Base-by-base conservation (phyloP, 2,888 invertebrate species). In the Lycophotia porphyrea region DNA sequence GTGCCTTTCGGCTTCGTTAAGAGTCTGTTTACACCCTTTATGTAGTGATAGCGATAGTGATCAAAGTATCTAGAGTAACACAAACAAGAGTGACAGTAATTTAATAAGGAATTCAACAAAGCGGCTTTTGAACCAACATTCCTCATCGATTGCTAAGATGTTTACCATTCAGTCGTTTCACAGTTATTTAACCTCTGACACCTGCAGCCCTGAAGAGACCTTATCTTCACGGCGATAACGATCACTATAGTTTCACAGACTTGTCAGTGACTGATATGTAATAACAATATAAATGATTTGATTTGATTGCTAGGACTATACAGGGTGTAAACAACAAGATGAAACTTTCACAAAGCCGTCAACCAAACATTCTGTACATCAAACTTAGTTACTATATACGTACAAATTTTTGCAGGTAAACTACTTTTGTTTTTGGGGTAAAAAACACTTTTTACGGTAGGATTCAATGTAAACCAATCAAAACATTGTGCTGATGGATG, bases 61-160 rank as follows among this genome's bases (percentile, higher is more conserved):
- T n/a, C 49, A 49, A 24, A 49, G 24, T 24, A 49, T 52, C n/a
- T n/a, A 9, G 18, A 31, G 21, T 34, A 61, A 67, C 11, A 58
- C 9, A 5, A 39, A n/a, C 0, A 39, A 1, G 5, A 39, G 0
- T 18, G 18, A 11, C 27, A 8, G 24, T 66, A 47, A 34, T 69
- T 49, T 55, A 27, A 15, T 21, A 63, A 24, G 86, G 81, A 72
- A 86, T 84, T 69, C 66, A 13, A n/a, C 84, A 71, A 75, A 84
- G 84, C 64, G 42, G 63, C 73, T 69, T 75, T 72, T 69, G 64
- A 60, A 11, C 5, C 18, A 36, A 60, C 74, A 86, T 84, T 84
- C 86, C 84, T 58, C 47, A 84, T 86, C 71, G 81, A 86, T 76
- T 72, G 5, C 52, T 9, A 39, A 55, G 52, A 65, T 47, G 69